These are phyloP conservation scores for Leucoraja ocellata DNA, from an alignment of 2,797 vertebrate species.

Conservation along the genomic window DNA sequence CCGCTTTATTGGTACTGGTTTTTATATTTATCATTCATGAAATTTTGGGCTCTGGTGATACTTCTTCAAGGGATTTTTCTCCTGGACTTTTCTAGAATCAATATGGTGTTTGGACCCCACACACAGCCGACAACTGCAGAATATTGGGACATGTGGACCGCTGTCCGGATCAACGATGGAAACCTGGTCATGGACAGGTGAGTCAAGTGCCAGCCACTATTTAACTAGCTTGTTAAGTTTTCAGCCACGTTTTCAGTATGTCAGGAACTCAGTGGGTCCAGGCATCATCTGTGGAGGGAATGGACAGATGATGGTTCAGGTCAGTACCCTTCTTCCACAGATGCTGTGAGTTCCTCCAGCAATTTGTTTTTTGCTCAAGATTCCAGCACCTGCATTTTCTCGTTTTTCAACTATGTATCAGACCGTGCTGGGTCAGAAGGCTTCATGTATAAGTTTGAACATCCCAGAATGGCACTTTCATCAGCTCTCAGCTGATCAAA, in stretches of 20 bases:
- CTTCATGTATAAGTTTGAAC: background rate
- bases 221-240: background rate
- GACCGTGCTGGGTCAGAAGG: background rate
- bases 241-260: background rate
- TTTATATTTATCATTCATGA: background rate
- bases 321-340: too few species aligned
- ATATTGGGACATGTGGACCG: conserved; percentile 92
- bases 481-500: background rate
- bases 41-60: background rate
- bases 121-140: conserved; percentile 82
- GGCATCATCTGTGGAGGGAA: background rate
- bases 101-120: conserved; percentile 83
- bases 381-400: too few species aligned
- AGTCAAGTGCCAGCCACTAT: background rate
- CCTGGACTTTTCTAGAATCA: conserved; percentile 59
- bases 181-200: conserved; percentile 88
- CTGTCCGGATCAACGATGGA: conserved; percentile 77
- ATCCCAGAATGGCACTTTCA: background rate
- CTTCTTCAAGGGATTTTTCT: background rate
- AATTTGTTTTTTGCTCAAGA: too few species aligned
- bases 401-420: too few species aligned
- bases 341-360: too few species aligned
- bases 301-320: too few species aligned
- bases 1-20: background rate
- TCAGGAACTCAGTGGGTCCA: background rate